These are phyloP conservation scores for Otus scops DNA, from an alignment of 2,797 vertebrate genomes.

Conservation along the genomic window DNA sequence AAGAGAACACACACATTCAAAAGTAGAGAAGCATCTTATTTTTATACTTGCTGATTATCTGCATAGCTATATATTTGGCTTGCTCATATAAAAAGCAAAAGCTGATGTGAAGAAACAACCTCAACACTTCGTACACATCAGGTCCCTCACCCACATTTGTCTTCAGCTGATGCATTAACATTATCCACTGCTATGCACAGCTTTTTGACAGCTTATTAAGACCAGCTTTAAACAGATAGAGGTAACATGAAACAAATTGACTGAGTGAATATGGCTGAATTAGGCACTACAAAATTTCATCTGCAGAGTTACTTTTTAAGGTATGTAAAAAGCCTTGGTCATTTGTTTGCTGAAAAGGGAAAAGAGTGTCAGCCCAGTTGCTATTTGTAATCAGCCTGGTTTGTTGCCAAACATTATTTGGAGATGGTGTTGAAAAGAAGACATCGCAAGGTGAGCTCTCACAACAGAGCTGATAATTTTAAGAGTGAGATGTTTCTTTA, in stretches of 20 bases:
- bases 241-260: not conserved
- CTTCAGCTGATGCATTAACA: not conserved
- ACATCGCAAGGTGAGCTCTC: not conserved
- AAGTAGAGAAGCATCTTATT: not conserved
- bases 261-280: not conserved
- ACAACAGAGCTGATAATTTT: not conserved
- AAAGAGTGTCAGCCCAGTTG: not conserved
- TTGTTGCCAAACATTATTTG: not conserved
- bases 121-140: not conserved
- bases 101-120: not conserved
- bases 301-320: not conserved
- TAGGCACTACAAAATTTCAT: not conserved
- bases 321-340: not conserved
- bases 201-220: not conserved
- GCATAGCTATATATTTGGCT: not conserved
- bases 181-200: rapidly evolving
- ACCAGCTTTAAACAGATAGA: not conserved
- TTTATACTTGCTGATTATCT: not conserved
- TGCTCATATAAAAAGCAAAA: not conserved
- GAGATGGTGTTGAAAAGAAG: not conserved
- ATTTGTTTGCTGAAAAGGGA: not conserved
- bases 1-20: not conserved
- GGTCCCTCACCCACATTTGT: not conserved
- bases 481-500: not conserved
- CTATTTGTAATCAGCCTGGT: not conserved